phyloP scores from a whole-genome alignment of 2,797 vertebrate species.

The Centropyge bicolor region DNA sequence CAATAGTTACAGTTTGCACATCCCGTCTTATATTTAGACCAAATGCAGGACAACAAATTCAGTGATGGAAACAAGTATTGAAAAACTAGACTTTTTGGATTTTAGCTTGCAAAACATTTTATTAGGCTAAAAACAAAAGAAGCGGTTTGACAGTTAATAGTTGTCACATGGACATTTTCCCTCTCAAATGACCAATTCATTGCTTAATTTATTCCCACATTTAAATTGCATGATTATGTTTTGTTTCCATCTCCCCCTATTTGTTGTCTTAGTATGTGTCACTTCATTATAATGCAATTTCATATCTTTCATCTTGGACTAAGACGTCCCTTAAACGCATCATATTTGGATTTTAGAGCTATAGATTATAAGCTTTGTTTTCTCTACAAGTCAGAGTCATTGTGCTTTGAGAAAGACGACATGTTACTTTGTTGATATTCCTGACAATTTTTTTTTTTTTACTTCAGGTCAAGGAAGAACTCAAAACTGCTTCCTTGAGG shows the following conservation, averaged over 20 bases:
- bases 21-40: neutral
- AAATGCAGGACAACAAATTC: neutral
- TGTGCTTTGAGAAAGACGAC: neutral
- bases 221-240: neutral
- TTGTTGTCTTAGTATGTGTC: neutral
- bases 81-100: neutral
- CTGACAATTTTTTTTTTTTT: constrained; percentile 4
- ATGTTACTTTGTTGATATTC: neutral
- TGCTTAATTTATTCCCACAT: neutral
- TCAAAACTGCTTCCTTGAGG: constrained; percentile 38
- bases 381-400: too few species aligned
- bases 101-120: neutral
- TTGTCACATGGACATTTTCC: neutral
- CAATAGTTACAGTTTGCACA: neutral
- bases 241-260: neutral
- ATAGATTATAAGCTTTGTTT: too few species aligned
- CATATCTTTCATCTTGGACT: neutral
- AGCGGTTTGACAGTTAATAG: too few species aligned
- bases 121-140: neutral
- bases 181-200: neutral
- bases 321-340: too few species aligned
- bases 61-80: neutral
- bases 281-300: neutral
- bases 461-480: constrained; percentile 46
- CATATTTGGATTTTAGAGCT: neutral